Percentiles rank a stretch among this genome's conserved stretches.
Conservation (phyloP, 2,888 invertebrate genomes). For the Euclidia mi region DNA sequence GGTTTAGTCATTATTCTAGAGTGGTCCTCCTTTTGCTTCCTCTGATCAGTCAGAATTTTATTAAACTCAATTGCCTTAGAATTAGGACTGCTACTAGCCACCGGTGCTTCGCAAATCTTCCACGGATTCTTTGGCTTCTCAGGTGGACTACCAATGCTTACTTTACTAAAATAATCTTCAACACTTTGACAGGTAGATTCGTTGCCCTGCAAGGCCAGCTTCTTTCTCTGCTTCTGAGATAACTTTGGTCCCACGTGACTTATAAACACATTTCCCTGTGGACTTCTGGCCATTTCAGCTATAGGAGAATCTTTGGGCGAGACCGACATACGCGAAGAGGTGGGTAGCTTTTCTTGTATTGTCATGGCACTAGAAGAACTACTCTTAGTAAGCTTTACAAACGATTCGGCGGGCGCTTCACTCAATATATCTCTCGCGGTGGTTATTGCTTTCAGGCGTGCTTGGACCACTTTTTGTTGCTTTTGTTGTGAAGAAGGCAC, state of each 20-base stretch:
- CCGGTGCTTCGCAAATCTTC: slow-evolving; percentile 74
- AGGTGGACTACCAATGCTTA: slow-evolving; percentile 71
- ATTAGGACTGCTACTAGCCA: slow-evolving; percentile 80
- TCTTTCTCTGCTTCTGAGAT: slow-evolving; percentile 92
- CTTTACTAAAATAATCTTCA: slow-evolving; percentile 70
- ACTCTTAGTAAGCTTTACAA: slow-evolving; percentile 79
- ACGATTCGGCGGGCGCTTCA: slow-evolving; percentile 75
- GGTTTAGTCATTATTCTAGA: slow-evolving; percentile 93
- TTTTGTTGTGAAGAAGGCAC: slow-evolving; percentile 82
- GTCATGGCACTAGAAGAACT: slow-evolving; percentile 68
- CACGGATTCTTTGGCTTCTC: slow-evolving; percentile 87
- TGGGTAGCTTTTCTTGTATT: slow-evolving; percentile 57
- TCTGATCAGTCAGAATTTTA: slow-evolving; percentile 93
- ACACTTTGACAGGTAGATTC: slow-evolving; percentile 69
- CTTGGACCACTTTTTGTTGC: slow-evolving; percentile 85
- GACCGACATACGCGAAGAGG: slow-evolving; percentile 72
- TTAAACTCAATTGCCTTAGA: slow-evolving; percentile 78
- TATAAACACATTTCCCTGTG: slow-evolving; percentile 77
- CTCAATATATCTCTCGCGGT: slow-evolving; percentile 80
- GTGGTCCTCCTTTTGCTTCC: slow-evolving; percentile 92
- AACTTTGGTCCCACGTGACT: slow-evolving; percentile 88
- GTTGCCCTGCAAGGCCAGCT: slow-evolving; percentile 86
- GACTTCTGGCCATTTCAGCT: slow-evolving; percentile 67
- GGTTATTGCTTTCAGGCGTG: slow-evolving; percentile 82
- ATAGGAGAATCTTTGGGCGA: slow-evolving; percentile 76